Percentiles rank a stretch among this genome's conserved stretches.
Conservation (phyloP, 2,113 vertebrate genomes). For the Calypte anna region DNA sequence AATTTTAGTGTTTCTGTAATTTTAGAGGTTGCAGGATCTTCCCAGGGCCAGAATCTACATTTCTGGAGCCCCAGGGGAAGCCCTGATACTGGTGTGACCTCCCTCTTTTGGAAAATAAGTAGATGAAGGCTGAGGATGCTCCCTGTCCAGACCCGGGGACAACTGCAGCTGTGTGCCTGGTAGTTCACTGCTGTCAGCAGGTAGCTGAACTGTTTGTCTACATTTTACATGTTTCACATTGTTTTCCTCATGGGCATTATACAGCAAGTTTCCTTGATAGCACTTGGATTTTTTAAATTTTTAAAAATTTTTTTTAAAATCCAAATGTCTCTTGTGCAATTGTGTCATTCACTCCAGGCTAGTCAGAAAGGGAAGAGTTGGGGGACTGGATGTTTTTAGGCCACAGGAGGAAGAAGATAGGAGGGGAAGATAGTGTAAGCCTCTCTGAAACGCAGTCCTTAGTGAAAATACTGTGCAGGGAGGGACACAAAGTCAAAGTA, state of each 20-base stretch:
- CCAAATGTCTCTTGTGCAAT: neutral
- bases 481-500: rapidly evolving
- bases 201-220: slow-evolving; percentile 26
- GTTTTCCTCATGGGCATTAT: neutral
- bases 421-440: neutral
- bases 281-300: no score
- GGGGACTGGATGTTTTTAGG: neutral
- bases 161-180: slow-evolving; percentile 9
- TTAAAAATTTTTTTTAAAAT: no score
- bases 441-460: neutral
- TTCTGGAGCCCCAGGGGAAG: neutral
- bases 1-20: neutral
- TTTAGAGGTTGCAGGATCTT: neutral
- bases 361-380: neutral
- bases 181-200: neutral
- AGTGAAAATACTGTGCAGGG: rapidly evolving
- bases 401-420: rapidly evolving
- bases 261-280: neutral
- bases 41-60: neutral
- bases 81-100: neutral
- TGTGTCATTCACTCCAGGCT: neutral
- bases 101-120: neutral
- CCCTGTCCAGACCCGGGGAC: neutral
- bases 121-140: neutral
- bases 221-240: neutral